Evolutionary conservation across 2,113 vertebrate genomes (phyloP), one percentile per base, ranked within the genome.

Genomic region (Ciconia maguari): DNA sequence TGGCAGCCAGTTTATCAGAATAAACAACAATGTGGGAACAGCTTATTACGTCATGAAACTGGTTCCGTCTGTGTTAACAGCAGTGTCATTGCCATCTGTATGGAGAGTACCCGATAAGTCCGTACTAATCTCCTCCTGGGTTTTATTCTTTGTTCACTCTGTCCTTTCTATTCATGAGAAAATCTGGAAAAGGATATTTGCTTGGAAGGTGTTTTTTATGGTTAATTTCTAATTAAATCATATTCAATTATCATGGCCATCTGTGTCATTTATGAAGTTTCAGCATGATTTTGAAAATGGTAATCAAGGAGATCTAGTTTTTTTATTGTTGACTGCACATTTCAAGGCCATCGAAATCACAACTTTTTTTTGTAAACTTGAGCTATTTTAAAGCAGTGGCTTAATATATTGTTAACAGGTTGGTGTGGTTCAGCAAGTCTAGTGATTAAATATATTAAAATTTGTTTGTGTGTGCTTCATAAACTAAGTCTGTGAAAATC

Each of bases 221-320:
- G 60, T 95, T 97, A 96, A 92, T 91, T 96, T 52, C 55, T 97
- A 97, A 91, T 93, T 91, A 97, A 97, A 83, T 89, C 84, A 81
- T 78, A 76, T 44, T 72, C 26, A 94, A n/a, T 95, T 77, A 92
- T 91, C 64, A 89, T 85, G 51, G 13, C 29, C 54, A 58, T 95
- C 54, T 66, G 32, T 93, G 91, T 96, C 14, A 88, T 83, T 98
- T 96, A 85, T 83, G 90, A 83, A 44, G 34, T 95, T 95, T 85
- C 86, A 83, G 82, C 57, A 78, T 86, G 90, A 76, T 95, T 97
- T 96, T 94, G 71, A 97, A 97, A 97, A 92, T 51, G 91, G 55
- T 96, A 80, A 95, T 95, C 89, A 96, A 96, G 94, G 70, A 83
- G 52, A 94, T 90, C n/a, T 87, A 24, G 13, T 49, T 60, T 91